These are phyloP conservation scores for Andricus grossulariae DNA, from an alignment of 1,140 invertebrate genomes.

Conservation along the genomic window DNA sequence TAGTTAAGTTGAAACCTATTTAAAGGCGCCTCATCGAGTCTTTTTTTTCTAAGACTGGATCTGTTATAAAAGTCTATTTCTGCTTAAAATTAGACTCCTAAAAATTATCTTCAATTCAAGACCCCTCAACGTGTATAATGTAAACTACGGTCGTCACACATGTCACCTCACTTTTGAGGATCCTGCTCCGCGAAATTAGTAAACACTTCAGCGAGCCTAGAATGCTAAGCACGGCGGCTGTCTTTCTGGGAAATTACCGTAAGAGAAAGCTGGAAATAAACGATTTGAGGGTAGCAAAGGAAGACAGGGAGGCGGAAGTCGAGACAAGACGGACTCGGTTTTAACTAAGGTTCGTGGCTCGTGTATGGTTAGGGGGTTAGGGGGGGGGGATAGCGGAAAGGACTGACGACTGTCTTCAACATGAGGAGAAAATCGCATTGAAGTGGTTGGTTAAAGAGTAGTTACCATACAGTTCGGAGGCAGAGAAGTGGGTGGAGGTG, in stretches of 20 bases:
- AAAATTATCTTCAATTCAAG: too few species aligned
- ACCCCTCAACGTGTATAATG: neutral
- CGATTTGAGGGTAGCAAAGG: slow-evolving; percentile 42
- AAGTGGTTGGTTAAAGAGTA: slow-evolving; percentile 69
- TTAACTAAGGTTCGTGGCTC: slow-evolving; percentile 4
- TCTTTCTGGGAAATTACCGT: slow-evolving; percentile 52
- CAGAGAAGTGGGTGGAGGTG: slow-evolving; percentile 55
- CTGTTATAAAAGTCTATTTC: too few species aligned
- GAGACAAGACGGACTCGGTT: slow-evolving; percentile 48
- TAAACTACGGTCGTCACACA: neutral
- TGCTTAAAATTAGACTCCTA: too few species aligned
- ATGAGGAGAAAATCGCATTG: slow-evolving; percentile 66
- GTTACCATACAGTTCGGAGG: slow-evolving; percentile 65
- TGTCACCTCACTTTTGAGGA: neutral
- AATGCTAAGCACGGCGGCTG: slow-evolving; percentile 40
- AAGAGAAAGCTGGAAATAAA: slow-evolving; percentile 54
- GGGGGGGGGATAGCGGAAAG: slow-evolving; percentile 39
- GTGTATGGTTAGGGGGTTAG: slow-evolving; percentile 33
- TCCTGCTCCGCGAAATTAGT: neutral
- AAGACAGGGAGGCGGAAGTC: slow-evolving; percentile 50
- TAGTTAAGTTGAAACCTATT: too few species aligned
- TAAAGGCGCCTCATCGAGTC: too few species aligned
- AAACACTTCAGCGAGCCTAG: neutral
- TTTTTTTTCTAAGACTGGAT: too few species aligned
- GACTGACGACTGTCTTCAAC: slow-evolving; percentile 61